Base-by-base conservation (phyloP, 2,797 vertebrate genomes). In the Etheostoma perlongum region DNA sequence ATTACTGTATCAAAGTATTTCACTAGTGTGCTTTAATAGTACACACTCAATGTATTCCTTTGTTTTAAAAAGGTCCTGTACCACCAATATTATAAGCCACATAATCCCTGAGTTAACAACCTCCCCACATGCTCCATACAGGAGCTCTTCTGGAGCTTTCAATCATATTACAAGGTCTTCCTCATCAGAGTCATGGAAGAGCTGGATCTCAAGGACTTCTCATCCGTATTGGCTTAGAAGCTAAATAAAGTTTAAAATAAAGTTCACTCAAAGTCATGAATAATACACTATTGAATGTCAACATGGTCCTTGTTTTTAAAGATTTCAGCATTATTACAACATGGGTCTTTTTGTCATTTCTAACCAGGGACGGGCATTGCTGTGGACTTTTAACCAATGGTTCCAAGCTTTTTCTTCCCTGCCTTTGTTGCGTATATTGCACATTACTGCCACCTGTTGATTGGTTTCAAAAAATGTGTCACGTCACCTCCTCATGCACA, bases 391-490 rank as follows among this genome's bases (percentile, higher is more conserved):
- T 40, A 40, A 40, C 11, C 36, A 11, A 15, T 44, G 4, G 12
- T 44, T 15, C 12, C 54, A 11, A 14, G 3, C 12, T 21, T 48
- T 49, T 30, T 65, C 47, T 21, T 51, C 27, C 1, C 33, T n/a
- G 21, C 44, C 19, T 76, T 46, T 30, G 44, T 12, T 47, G 46
- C 27, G 33, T 57, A 10, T 23, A 12, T 21, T 40, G 53, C 30
- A 9, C 8, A 11, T 23, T 30, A 46, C 53, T 79, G 72, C 67
- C 58, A 25, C 63, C 67, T 69, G 36, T 12, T 49, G 71, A 27
- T 40, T 19, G 16, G 36, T 44, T 14, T 16, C 13, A 53, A 0
- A 40, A 8, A 55, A 30, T 49, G 19, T n/a, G 2, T n/a, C 4
- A n/a, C 5, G 3, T 52, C n/a, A 23, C 5, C 4, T 52, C 10